Evolutionary conservation across 2,797 vertebrate species (phyloP), one percentile per base, ranked within the genome.

Genomic region (Nothura maculosa): DNA sequence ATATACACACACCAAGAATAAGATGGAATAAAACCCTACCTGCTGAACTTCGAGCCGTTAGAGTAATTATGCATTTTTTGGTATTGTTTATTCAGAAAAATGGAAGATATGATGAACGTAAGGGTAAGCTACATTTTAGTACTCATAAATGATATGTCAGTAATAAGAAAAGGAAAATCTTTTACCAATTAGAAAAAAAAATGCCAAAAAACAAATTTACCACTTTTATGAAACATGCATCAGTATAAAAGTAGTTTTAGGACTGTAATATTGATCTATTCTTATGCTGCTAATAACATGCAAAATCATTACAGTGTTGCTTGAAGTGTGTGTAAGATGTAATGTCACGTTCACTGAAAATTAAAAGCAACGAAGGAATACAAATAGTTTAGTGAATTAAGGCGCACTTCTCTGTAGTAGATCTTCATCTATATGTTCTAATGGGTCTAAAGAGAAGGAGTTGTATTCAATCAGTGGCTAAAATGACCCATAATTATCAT

Each of bases 161-260:
- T 28, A 60, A 60, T 61, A 40, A 73, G 48, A 86, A 91, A 93
- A 91, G 48, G 34, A 76, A 69, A 92, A 45, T 67, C 57, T 77
- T 60, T 40, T 40, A 67, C 36, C 60, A 28, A 38, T 48, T 27
- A 30, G 13, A 36, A 78, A 10, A 78, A 10, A 38, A 81, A 82
- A 61, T 75, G 27, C 32, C 61, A 72, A n/a, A 43, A 76, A 6
- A 6, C 10, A 75, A 30, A 16, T 45, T 95, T 38, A 54, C 20
- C 34, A 75, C 42, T 40, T 62, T 78, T 60, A 38, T 54, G 57
- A 87, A 52, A 32, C 0, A 4, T 57, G 28, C 16, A 66, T 92
- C 47, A 76, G 12, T 2, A 68, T 38, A 89, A 62, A 20, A 22
- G 28, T 13, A 34, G 38, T 19, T 85, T 47, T 43, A 47, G 32